Base-by-base conservation (phyloP, 2,888 invertebrate species). In the Microctonus brassicae region DNA sequence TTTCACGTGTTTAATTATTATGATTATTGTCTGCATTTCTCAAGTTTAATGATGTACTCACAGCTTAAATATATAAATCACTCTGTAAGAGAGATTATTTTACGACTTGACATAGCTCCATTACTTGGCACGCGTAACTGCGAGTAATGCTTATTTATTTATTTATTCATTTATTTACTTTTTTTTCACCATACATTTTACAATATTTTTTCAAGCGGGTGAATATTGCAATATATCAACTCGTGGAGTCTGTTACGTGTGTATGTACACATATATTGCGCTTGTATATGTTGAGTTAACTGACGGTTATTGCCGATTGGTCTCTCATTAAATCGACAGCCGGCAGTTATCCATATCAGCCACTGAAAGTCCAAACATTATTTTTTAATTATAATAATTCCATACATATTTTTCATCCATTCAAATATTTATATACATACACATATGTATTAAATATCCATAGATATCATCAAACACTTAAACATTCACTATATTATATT, bases 241-340 rank as follows among this genome's bases (percentile, higher is more conserved):
- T 57, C 22, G 53, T 57, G 57, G 26, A 17, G 6, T 17, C 4
- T 29, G 36, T 24, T 42, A 67, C 60, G 60, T 60, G 33, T 20
- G 20, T 11, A 55, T 22, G 0, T 26, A 64, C 7, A 26, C 29
- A 20, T 52, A 33, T 20, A 22, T 47, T 42, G 58, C 29, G 29
- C 63, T 26, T 57, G 13, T 17, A 13, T 47, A 47, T 47, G 26
- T 11, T 39, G 33, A 61, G 36, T 36, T 68, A 61, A 67, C 47
- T 33, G 52, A 62, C 62, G 17, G 62, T 61, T 69, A 69, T 63
- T 36, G 63, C 22, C 22, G 42, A 69, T 69, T 55, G 55, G 63
- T 29, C 33, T 57, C 63, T 57, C 20, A 63, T 63, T 63, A 69
- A 69, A 69, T 55, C 20, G 24, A 34, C 55, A 36, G n/a, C 53